Base-by-base conservation (phyloP, 2,888 invertebrate genomes). In the Microctonus hyperodae region DNA sequence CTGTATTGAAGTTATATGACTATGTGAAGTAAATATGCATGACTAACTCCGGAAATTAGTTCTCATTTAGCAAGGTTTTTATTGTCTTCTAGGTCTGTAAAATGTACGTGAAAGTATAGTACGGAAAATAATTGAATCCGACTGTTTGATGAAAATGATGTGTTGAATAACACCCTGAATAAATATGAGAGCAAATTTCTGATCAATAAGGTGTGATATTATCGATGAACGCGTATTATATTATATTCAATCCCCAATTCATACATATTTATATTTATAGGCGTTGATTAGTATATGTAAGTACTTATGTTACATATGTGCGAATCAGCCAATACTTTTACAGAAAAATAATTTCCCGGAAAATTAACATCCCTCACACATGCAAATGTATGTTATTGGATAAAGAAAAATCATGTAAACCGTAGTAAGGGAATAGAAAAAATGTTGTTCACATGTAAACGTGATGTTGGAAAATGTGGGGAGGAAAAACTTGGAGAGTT, bases 331-430 rank as follows among this genome's bases (percentile, higher is more conserved):
- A 70, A 62, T 73, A 69, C 74, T 74, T 73, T 74, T 75, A 73
- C 70, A 62, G 70, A 70, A 73, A 76, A 78, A 78, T 79, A 78
- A 78, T 78, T 79, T 77, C 74, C 76, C 77, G 76, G 76, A 78
- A 79, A 79, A 79, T 78, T 76, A 79, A 78, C 77, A 76, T 77
- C 74, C 70, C 72, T 69, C 71, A 71, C 65, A 63, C 65, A 67
- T 64, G 58, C 55, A 63, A 66, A 63, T 67, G 69, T 69, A 56
- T 31, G 40, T 51, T 44, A 66, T 53, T 25, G 25, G 48, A 51
- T 40, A 58, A 64, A 64, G 56, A 48, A 23, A 53, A 51, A 56
- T 60, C 56, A 50, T 65, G 59, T 56, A 37, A 63, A 56, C 56
- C 62, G 63, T 51, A 58, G 40, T 31, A 44, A 60, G 60, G 62